A percentile compares a stretch with the other conserved stretches of the same genome.
Evolutionary conservation across 1,140 invertebrate species (phyloP).

Genomic region (fruit fly (Drosophila melanogaster)): DNA sequence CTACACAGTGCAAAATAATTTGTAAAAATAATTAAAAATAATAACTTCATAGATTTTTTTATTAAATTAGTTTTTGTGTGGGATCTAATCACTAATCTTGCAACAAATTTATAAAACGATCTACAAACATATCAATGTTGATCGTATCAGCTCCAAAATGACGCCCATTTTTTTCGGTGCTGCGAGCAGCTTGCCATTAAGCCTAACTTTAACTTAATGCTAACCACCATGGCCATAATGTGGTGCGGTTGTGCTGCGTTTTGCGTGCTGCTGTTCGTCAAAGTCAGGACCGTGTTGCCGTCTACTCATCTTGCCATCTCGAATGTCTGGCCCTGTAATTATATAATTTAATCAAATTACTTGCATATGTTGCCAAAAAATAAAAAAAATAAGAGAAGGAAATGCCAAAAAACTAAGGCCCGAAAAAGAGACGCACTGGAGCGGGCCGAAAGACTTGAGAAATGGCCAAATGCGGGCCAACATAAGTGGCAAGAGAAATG

Average conservation of each 20-base stretch:
- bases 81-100: too few species aligned
- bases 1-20: background rate
- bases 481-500: conserved; percentile 51
- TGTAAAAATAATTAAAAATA: too few species aligned
- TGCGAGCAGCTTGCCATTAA: conserved; percentile 16
- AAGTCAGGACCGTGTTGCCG: conserved; percentile 55
- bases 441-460: conserved; percentile 38
- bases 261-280: conserved; percentile 68
- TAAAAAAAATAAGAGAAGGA: conserved; percentile 9
- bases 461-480: conserved; percentile 44
- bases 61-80: too few species aligned
- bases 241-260: conserved; percentile 26
- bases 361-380: conserved; percentile 81
- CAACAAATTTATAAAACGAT: background rate
- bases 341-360: conserved; percentile 84
- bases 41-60: background rate
- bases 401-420: conserved; percentile 35
- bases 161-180: conserved; percentile 1
- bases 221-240: conserved; percentile 48
- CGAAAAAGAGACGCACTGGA: conserved; percentile 29
- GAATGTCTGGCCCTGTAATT: conserved; percentile 68
- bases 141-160: too few species aligned
- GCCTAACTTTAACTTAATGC: conserved; percentile 21
- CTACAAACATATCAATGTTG: too few species aligned
- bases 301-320: conserved; percentile 40